Conservation (phyloP, 2,113 vertebrate species). For the Talpa occidentalis region DNA sequence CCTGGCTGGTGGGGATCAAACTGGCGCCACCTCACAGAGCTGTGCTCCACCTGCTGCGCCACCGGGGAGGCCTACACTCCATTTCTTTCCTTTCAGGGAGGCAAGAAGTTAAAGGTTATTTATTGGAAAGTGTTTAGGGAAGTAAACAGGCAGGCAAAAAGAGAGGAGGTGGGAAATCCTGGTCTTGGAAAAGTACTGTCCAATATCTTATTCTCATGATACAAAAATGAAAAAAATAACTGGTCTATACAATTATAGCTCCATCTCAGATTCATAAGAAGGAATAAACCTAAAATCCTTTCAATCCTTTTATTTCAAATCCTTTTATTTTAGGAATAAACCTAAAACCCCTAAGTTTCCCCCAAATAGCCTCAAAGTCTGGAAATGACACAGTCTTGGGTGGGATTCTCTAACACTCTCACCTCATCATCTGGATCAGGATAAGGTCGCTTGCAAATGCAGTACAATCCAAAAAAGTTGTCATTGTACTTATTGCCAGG, state of each 20-base stretch:
- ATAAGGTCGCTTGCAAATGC: constrained; percentile 95
- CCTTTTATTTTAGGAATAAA: too few relatives aligned
- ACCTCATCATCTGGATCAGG: constrained; percentile 96
- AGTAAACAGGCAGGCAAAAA: background rate
- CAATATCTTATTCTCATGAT: background rate
- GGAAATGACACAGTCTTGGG: background rate
- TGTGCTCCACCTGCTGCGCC: too few relatives aligned
- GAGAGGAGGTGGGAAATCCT: background rate
- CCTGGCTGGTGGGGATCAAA: too few relatives aligned
- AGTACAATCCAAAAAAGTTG: constrained; percentile 96
- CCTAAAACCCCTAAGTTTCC: background rate
- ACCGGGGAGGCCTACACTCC: too few relatives aligned
- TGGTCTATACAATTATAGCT: background rate
- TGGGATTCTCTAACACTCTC: constrained; percentile 56
- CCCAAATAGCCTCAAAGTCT: background rate
- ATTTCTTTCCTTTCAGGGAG: constrained; percentile 29
- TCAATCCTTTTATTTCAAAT: too few relatives aligned
- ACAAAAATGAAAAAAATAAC: background rate
- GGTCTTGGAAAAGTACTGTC: background rate
- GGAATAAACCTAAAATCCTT: background rate
- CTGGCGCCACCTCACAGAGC: too few relatives aligned
- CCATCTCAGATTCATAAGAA: background rate
- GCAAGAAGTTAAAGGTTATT: background rate
- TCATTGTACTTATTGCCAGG: constrained; percentile 93
- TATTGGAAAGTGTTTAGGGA: background rate